Evolutionary conservation across 2,113 vertebrate genomes (phyloP).

Genomic region (Rana temporaria): DNA sequence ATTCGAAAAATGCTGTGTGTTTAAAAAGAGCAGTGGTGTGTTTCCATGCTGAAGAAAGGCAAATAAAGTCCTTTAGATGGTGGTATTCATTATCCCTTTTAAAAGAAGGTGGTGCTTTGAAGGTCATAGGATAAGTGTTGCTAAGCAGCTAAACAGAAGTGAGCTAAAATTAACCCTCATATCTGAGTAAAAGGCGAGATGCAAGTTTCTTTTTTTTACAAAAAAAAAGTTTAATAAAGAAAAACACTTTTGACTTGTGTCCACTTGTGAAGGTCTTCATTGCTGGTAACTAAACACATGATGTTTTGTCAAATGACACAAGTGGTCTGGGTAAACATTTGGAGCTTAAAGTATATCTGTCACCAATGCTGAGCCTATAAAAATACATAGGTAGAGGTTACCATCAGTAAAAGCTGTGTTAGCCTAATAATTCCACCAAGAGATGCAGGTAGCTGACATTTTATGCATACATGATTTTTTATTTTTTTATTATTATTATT

Average conservation of each 20-base stretch:
- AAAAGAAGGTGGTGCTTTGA: conserved; percentile 83
- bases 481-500: no score
- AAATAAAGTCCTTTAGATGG: conserved; percentile 69
- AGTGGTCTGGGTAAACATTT: background rate
- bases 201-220: background rate
- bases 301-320: conserved; percentile 2
- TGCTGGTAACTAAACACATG: background rate
- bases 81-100: conserved; percentile 79
- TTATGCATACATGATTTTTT: no score
- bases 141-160: conserved; percentile 86
- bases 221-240: conserved; percentile 1
- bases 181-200: conserved; percentile 43
- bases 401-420: no score
- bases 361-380: no score
- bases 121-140: conserved; percentile 87
- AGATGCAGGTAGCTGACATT: no score
- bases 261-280: background rate
- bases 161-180: conserved; percentile 83
- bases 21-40: background rate
- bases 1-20: background rate
- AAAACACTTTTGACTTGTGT: background rate
- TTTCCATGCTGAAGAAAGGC: conserved; percentile 38
- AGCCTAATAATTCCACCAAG: no score
- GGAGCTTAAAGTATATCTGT: no score
- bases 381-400: no score